Conservation (phyloP, 2,888 invertebrate species). For the Ochlodes sylvanus region DNA sequence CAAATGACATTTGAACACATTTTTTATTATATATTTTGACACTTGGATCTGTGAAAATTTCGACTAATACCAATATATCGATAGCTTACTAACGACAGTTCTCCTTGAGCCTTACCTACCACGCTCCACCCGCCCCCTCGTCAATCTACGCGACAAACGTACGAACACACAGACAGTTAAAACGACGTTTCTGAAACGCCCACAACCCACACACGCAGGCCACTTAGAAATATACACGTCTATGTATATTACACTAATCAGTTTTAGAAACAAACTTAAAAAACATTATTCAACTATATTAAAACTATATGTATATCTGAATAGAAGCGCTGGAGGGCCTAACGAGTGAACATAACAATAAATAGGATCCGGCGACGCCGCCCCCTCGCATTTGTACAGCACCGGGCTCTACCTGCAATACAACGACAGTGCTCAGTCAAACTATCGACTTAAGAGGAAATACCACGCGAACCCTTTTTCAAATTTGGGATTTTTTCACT, state of each 20-base stretch:
- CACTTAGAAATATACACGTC: conserved; percentile 56
- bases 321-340: conserved; percentile 78
- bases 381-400: conserved; percentile 77
- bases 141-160: neutral
- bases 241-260: conserved; percentile 56
- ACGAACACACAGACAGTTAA: conserved; percentile 20
- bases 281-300: conserved; percentile 66
- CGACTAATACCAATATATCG: no score
- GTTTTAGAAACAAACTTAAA: conserved; percentile 71
- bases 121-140: neutral
- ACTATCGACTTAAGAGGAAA: no score
- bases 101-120: neutral
- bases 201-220: conserved; percentile 63
- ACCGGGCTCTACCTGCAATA: conserved; percentile 68
- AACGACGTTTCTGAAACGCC: conserved; percentile 45
- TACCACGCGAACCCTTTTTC: no score
- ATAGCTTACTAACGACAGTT: neutral
- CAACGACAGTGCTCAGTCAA: conserved; percentile 26
- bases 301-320: conserved; percentile 76
- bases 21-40: neutral
- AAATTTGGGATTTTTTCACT: no score
- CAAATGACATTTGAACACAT: neutral
- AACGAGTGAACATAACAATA: conserved; percentile 81
- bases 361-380: conserved; percentile 71
- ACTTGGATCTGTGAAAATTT: neutral